Percentiles rank a stretch among this genome's conserved stretches.
Evolutionary conservation across 2,113 vertebrate genomes (phyloP).

Genomic region (Xenus cinereus): DNA sequence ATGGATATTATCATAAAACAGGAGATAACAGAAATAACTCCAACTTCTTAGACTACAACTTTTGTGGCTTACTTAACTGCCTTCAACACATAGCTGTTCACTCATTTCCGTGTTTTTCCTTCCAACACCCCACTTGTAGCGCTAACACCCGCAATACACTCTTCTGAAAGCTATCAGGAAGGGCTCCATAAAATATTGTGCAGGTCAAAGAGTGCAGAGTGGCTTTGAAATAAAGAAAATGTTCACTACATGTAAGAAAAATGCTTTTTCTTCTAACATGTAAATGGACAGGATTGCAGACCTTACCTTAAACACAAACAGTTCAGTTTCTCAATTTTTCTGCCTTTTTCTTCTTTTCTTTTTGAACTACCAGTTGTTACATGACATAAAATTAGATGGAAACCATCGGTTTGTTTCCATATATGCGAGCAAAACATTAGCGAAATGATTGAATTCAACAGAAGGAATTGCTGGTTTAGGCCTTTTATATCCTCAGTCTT

Average conservation of each 20-base stretch:
- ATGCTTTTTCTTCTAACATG: not conserved
- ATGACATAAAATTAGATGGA: not conserved
- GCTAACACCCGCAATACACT: not conserved
- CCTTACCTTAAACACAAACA: not conserved
- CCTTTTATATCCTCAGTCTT: not conserved
- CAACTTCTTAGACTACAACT: not conserved
- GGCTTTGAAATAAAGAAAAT: not conserved
- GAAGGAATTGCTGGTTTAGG: not conserved
- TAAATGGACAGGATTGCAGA: not conserved
- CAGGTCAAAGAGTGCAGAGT: not conserved
- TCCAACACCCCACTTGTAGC: not conserved
- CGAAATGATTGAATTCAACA: not conserved
- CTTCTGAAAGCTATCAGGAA: not conserved
- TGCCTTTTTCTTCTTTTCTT: not conserved
- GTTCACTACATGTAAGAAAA: not conserved
- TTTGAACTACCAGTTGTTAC: not conserved
- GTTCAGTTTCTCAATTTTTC: not conserved
- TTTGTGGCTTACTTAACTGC: not conserved
- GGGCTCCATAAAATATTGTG: not conserved
- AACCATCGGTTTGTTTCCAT: not conserved
- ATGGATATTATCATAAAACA: not conserved
- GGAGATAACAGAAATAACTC: not conserved
- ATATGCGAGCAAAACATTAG: not conserved
- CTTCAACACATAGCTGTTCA: not conserved
- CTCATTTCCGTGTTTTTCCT: not conserved